phyloP scores from a whole-genome alignment of 2,797 vertebrate genomes.

The Aplochiton taeniatus region DNA sequence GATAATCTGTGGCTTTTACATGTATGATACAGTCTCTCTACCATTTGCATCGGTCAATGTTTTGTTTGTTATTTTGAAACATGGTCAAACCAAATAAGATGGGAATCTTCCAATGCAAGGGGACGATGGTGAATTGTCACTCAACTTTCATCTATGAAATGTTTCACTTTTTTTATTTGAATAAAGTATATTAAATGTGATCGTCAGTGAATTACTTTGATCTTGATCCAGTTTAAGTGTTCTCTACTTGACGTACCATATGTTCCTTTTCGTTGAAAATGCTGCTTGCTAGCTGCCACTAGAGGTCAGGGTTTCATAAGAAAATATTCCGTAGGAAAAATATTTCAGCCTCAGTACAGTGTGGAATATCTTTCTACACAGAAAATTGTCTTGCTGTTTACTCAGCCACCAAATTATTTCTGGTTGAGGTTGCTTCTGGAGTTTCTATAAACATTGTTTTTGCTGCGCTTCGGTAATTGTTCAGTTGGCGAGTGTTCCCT shows the following conservation, averaged over 20 bases:
- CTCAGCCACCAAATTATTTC: too few species aligned
- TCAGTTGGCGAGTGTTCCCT: not conserved
- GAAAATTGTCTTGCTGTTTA: too few species aligned
- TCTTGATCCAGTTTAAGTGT: not conserved
- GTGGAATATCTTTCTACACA: too few species aligned
- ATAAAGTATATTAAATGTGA: slow-evolving; percentile 46
- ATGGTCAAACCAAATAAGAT: slow-evolving; percentile 23
- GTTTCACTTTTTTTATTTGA: slow-evolving; percentile 41
- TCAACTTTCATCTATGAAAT: too few species aligned
- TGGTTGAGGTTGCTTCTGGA: too few species aligned
- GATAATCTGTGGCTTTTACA: not conserved
- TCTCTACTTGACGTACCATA: not conserved
- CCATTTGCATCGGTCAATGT: not conserved
- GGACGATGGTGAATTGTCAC: too few species aligned
- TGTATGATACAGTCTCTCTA: not conserved
- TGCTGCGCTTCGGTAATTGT: too few species aligned
- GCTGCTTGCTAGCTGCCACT: slow-evolving; percentile 1
- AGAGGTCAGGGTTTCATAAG: slow-evolving; percentile 8
- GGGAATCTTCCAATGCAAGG: slow-evolving; percentile 1
- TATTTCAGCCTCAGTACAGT: too few species aligned
- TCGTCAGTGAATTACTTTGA: slow-evolving; percentile 3
- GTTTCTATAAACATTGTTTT: too few species aligned
- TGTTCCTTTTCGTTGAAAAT: not conserved
- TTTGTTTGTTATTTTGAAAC: slow-evolving; percentile 12
- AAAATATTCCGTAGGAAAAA: too few species aligned